Evolutionary conservation across 2,797 vertebrate genomes (phyloP), one percentile per base, ranked within the genome.

Genomic region (Sebastes oblongus): DNA sequence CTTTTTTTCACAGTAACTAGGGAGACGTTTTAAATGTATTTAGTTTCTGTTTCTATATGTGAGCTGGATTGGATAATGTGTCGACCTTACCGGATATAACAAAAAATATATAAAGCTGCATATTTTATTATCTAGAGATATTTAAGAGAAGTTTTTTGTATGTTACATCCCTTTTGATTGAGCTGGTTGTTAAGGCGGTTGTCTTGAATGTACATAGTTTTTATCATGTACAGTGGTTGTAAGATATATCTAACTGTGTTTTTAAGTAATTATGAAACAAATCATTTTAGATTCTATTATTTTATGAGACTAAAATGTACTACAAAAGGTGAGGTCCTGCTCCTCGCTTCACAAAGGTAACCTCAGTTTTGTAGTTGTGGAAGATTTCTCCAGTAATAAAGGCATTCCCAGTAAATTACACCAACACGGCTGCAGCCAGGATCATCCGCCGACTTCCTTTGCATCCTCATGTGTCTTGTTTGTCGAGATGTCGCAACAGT

Each of bases 51-150:
- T 42, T 66, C 6, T 32, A 71, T 68, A 65, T 80, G 72, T 55
- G 55, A 79, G 58, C 78, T 77, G 52, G 76, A 79, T 72, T 65
- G 30, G 81, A 81, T 29, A 42, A 59, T 75, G 82, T 86, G 78
- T 89, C 80, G 81, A 82, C 70, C 52, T 72, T 20, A 78, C 78
- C 75, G 74, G 65, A 34, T 77, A 78, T 74, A 55, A 84, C 77
- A 86, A 65, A 30, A n/a, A n/a, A 42, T 72, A 86, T 75, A 79
- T 80, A 86, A 88, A 90, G 72, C 81, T 93, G 89, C 89, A 91
- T 92, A 94, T 95, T 95, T 95, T 95, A 94, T 93, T 90, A 90
- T 70, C 77, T 58, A 89, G 81, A 92, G 62, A 83, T 93, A 93
- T 94, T 93, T 93, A 94, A 92, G 83, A 89, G 79, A 80, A 2